These are phyloP conservation scores for Drosophila ezoana DNA, from an alignment of 2,888 invertebrate species.

Conservation along the genomic window DNA sequence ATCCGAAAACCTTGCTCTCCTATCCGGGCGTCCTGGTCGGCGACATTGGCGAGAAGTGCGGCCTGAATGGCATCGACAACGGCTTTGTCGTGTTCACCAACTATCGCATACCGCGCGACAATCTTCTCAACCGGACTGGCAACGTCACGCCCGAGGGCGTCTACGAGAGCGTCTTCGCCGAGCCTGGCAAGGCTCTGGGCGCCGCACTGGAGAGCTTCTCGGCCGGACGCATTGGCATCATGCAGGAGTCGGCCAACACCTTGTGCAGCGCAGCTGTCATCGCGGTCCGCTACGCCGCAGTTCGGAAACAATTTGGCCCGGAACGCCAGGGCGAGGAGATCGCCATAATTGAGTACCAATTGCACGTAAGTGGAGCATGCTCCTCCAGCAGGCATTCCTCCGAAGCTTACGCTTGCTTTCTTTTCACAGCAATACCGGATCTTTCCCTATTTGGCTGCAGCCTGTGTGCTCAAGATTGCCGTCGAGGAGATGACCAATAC, in stretches of 20 bases:
- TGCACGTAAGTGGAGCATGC: constrained; percentile 86
- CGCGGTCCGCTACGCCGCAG: constrained; percentile 91
- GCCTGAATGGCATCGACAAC: constrained; percentile 96
- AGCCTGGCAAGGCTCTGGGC: constrained; percentile 93
- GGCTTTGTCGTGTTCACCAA: constrained; percentile 95
- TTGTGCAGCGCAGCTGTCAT: constrained; percentile 89
- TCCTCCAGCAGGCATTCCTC: neutral
- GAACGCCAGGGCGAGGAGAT: constrained; percentile 87
- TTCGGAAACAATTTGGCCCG: constrained; percentile 91
- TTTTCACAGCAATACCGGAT: constrained; percentile 89
- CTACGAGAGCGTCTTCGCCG: constrained; percentile 95
- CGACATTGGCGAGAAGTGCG: constrained; percentile 97
- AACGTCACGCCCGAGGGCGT: constrained; percentile 94
- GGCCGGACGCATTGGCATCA: constrained; percentile 92
- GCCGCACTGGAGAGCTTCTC: constrained; percentile 95
- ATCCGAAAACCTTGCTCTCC: constrained; percentile 90
- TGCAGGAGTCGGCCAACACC: constrained; percentile 85
- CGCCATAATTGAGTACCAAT: constrained; percentile 92
- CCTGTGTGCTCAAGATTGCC: constrained; percentile 88
- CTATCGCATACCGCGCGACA: constrained; percentile 93
- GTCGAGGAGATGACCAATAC: constrained; percentile 88
- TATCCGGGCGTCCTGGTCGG: constrained; percentile 95
- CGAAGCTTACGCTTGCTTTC: neutral
- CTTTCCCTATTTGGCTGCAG: constrained; percentile 89
- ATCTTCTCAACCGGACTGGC: constrained; percentile 94